Base-by-base conservation (phyloP, 2,113 vertebrate species). In the Brachyistius frenatus region DNA sequence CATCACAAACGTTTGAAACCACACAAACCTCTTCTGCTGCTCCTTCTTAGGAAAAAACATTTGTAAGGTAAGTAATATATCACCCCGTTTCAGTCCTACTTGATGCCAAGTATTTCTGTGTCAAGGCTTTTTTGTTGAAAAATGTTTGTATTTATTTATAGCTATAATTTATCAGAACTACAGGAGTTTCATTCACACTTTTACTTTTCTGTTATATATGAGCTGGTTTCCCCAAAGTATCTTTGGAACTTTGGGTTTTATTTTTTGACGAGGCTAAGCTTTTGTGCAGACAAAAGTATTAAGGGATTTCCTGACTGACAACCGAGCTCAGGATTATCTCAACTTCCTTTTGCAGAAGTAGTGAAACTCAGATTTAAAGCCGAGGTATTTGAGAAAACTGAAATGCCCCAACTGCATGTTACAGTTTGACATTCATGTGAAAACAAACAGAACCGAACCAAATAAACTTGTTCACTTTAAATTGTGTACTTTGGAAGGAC, bases 281-380 rank as follows among this genome's bases (percentile, higher is more conserved):
- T 78, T 35, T 64, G 64, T 58, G 79, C 66, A 80, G 73, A 86
- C 78, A 69, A 52, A 80, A 65, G 68, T 15, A 68, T 83, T 78
- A 88, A 75, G 16, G 56, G 66, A 67, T 78, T 81, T 81, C 7
- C 64, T 57, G 64, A 63, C 33, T 80, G 72, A 81, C 77, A 86
- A 35, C 58, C 30, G 35, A 82, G 76, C 76, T 80, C 66, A 76
- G 54, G 53, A 44, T 44, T 54, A 62, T 65, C 57, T 83, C 69
- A 50, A 16, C n/a, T 74, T 62, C 41, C 41, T 76, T 78, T 57
- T 68, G 56, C 74, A 81, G 58, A 74, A 50, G 66, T 5, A 32
- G 36, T 54, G 8, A 74, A 78, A 74, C 32, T 64, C 52, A 4
- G 52, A 63, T 79, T 52, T 54, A 66, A 54, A 57, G 15, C 16